Conservation (phyloP, 2,888 invertebrate species). For the Apoderus coryli region DNA sequence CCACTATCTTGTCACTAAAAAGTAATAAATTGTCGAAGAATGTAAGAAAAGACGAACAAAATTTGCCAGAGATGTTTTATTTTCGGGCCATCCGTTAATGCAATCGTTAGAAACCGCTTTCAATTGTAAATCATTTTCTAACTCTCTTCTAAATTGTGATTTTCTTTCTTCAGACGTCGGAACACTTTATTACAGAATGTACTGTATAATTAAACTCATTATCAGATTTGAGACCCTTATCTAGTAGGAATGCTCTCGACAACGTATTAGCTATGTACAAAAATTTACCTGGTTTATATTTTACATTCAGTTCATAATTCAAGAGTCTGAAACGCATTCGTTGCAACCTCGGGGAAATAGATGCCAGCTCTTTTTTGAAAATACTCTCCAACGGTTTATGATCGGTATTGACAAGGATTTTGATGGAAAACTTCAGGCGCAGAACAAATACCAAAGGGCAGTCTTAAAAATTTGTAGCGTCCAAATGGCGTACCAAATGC, state of each 20-base stretch:
- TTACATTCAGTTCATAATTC: constrained; percentile 5
- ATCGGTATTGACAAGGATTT: too few relatives aligned
- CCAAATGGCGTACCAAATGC: constrained; percentile 16
- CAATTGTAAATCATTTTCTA: constrained; percentile 4
- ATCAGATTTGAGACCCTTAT: constrained; percentile 2
- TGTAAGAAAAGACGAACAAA: constrained; percentile 4
- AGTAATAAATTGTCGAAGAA: too few relatives aligned
- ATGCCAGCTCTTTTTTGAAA: constrained; percentile 3
- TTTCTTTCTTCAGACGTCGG: constrained; percentile 6
- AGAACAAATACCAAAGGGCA: constrained; percentile 13
- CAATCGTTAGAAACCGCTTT: constrained; percentile 3
- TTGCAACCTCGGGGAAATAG: constrained; percentile 5
- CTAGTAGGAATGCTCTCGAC: constrained; percentile 5
- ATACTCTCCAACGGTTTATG: too few relatives aligned
- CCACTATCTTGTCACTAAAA: constrained; percentile 11
- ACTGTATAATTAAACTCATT: constrained; percentile 4
- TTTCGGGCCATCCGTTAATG: constrained; percentile 5
- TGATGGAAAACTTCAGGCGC: constrained; percentile 14
- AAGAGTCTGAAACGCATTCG: constrained; percentile 5
- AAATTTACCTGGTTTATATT: constrained; percentile 5
- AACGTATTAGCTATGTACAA: constrained; percentile 4
- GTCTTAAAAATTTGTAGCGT: constrained; percentile 11
- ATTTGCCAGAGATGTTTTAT: background rate
- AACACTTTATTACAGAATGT: constrained; percentile 2
- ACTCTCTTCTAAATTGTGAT: too few relatives aligned